Percentiles rank a stretch among this genome's conserved stretches.
Evolutionary conservation across 2,797 vertebrate species (phyloP).

Genomic region (Loris lydekkerianus): DNA sequence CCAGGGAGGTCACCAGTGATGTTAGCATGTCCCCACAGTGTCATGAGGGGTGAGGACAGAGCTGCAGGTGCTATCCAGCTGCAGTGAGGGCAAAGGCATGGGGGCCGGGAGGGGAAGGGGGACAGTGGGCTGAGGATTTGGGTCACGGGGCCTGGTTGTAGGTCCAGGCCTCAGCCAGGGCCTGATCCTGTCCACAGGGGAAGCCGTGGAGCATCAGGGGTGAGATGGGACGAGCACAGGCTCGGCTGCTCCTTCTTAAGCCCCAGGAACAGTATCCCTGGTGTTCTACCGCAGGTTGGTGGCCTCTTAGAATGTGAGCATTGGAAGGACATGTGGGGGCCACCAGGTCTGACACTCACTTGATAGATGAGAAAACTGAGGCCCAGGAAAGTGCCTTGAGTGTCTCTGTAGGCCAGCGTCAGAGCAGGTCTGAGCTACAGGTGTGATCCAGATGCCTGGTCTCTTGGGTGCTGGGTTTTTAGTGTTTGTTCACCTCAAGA

Average conservation of each 20-base stretch:
- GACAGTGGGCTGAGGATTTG: not conserved
- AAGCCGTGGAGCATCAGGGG: not conserved
- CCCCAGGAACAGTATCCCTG: not conserved
- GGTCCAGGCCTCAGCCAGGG: not conserved
- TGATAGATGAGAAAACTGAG: not conserved
- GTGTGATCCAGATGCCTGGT: not conserved
- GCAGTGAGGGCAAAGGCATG: not conserved
- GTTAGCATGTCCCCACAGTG: not conserved
- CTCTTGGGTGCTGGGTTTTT: not conserved
- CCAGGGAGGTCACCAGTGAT: not conserved
- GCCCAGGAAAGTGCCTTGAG: not conserved
- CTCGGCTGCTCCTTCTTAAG: not conserved
- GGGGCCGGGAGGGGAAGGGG: not conserved
- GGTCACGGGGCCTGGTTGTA: not conserved
- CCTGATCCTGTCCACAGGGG: not conserved
- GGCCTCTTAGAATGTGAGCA: not conserved
- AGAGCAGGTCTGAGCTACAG: not conserved
- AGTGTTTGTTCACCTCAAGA: not conserved
- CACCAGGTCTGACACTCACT: not conserved
- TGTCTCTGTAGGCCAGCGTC: not conserved
- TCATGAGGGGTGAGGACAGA: not conserved
- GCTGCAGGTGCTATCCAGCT: not conserved
- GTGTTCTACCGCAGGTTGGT: not conserved
- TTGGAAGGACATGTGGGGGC: not conserved
- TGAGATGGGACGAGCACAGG: not conserved